Conservation (phyloP, 1,140 invertebrate species). For the Pristionchus pacificus region DNA sequence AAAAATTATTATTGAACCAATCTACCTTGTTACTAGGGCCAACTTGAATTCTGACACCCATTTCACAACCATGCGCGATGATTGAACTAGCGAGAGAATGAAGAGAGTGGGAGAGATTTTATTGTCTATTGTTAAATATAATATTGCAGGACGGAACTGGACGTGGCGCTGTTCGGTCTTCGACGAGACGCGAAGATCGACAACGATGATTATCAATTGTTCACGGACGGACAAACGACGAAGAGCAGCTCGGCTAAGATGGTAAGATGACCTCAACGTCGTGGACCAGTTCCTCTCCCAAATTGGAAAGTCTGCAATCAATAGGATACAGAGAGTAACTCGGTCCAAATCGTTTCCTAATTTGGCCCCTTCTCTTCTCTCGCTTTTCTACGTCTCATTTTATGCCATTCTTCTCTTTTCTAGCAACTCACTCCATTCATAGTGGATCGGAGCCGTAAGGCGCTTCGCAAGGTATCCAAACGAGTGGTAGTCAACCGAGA, state of each 20-base stretch:
- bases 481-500: background rate
- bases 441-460: constrained; percentile 52
- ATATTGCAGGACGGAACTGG: constrained; percentile 46
- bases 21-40: too few relatives aligned
- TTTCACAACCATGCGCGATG: too few relatives aligned
- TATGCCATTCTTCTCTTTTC: constrained; percentile 25
- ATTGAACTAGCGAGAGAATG: too few relatives aligned
- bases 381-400: constrained; percentile 15
- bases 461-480: constrained; percentile 47
- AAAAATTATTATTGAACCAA: too few relatives aligned
- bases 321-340: too few relatives aligned
- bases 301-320: too few relatives aligned
- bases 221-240: constrained; percentile 33
- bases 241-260: constrained; percentile 22
- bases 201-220: constrained; percentile 55
- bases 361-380: constrained; percentile 20
- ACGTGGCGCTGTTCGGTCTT: constrained; percentile 42
- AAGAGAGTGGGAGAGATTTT: too few relatives aligned
- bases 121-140: too few relatives aligned
- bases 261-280: constrained; percentile 22
- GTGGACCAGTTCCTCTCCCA: too few relatives aligned
- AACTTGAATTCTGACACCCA: too few relatives aligned
- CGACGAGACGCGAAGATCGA: constrained; percentile 46
- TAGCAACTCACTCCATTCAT: constrained; percentile 54
- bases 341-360: too few relatives aligned